Evolutionary conservation across 1,140 invertebrate species (phyloP), one percentile per base, ranked within the genome.

Genomic region (Lepeophtheirus salmonis): DNA sequence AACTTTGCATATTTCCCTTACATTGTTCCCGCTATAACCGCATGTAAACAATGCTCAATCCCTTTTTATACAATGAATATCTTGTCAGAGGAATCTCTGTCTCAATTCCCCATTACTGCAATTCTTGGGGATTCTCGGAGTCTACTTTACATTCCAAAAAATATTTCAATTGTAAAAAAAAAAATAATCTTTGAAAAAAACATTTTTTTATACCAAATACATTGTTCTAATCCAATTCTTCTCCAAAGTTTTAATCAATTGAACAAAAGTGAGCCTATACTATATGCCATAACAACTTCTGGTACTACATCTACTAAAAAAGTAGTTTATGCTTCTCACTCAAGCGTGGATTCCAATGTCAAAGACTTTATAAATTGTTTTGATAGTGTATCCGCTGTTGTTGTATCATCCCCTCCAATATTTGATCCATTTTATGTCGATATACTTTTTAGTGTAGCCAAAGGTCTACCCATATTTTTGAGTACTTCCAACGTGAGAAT

Each of bases 381-480:
- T 22, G 50, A 21, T 21, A 6, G 4, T 12, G 50, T 52, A 22
- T 16, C n/a, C 50, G 12, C 21, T 12, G 6, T 52, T 12, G n/a
- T 52, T 22, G n/a, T 22, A 52, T 16, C 50, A 6, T 4, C 55
- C 17, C 55, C 55, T 57, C 55, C 55, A 1, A 30, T 17, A 1
- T 57, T 57, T 16, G 55, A 57, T 25, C 55, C 55, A 2, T 57
- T 57, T 30, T 57, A 57, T 41, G 3, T 57, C 2, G 55, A 57
- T 26, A 21, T 57, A 2, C 3, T 24, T 2, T 24, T 41, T 13
- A 23, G n/a, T 6, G 20, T 57, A 14, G 13, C 23, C 21, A 23
- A 4, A 30, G 26, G 6, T 48, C 6, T 2, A 23, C 25, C 16
- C 23, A 14, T 30, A 57, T 41, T 24, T 41, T 41, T 41, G n/a